Base-by-base conservation (phyloP, 2,888 invertebrate species). In the Mesorhabditis spiculigera region DNA sequence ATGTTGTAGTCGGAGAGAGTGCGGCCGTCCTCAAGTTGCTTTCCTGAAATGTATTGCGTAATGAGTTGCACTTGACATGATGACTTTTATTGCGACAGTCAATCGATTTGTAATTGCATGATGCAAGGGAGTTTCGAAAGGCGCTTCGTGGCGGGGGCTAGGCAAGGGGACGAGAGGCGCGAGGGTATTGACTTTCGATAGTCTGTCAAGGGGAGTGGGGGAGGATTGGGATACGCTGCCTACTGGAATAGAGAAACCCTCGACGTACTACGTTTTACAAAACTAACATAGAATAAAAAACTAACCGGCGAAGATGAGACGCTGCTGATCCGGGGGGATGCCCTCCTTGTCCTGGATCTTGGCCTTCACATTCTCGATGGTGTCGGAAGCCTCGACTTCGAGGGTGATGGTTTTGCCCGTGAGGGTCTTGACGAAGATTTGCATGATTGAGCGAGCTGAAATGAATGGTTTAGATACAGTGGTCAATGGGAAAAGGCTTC, bases 381-480 rank as follows among this genome's bases (percentile, higher is more conserved):
- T 78, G 68, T 76, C 76, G 43, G 75, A 75, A 65, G 76, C 76
- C 71, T 78, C 78, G 62, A 78, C 78, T 64, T 78, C 78, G 58
- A 78, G 74, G 50, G 78, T 76, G 75, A 94, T 93, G 87, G 93
- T 94, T 88, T 93, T 94, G 84, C 93, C 93, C 85, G 93, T 93
- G 65, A 94, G 90, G 8, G 76, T 76, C 89, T 94, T 94, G 77
- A 94, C 93, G 88, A 94, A 95, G 88, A 95, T 95, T 90, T 95
- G 95, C 94, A 94, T 94, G 28, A 28, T 28, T 28, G 28, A 28
- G 28, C 28, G 28, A 28, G 28, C 28, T 28, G 28, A 28, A 28
- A 28, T 28, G 28, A 28, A 28, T 28, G 28, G 28, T 28, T 28
- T 28, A 28, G 28, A 28, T 28, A 28, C 28, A 28, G 28, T 28